A percentile compares a stretch with the other conserved stretches of the same genome.
Conservation (phyloP, 1,140 invertebrate species). For the Hylyphantes graminicola region DNA sequence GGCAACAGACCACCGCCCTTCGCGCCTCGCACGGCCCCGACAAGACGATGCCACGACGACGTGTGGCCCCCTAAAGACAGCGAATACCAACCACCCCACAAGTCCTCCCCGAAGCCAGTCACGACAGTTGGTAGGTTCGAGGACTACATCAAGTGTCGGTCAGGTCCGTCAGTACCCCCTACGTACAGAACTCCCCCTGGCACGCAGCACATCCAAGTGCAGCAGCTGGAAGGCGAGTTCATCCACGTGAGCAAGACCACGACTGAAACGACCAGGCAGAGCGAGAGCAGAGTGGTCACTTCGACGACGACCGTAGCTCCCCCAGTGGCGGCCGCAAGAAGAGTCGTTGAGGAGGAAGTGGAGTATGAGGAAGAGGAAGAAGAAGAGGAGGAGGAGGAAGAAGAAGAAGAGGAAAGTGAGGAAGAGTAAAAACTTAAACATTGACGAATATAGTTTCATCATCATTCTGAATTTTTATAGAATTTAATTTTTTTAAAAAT, state of each 20-base stretch:
- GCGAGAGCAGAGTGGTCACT: slow-evolving; percentile 4
- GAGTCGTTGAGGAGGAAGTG: slow-evolving; percentile 33
- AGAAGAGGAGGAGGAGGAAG: slow-evolving; percentile 48
- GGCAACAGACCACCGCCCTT: slow-evolving; percentile 49
- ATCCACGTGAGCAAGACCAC: slow-evolving; percentile 42
- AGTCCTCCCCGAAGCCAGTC: slow-evolving; percentile 9
- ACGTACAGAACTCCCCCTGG: slow-evolving; percentile 51
- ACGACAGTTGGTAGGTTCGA: slow-evolving; percentile 41
- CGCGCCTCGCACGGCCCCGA: slow-evolving; percentile 39
- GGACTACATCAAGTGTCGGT: slow-evolving; percentile 44
- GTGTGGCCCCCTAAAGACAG: slow-evolving; percentile 46
- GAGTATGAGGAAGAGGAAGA: slow-evolving; percentile 54
- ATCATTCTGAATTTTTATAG: no score
- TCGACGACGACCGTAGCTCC: neutral
- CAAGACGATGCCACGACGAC: slow-evolving; percentile 28
- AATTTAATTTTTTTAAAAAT: no score
- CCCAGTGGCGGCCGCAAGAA: neutral
- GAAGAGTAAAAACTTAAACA: slow-evolving; percentile 13
- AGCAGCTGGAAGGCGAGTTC: slow-evolving; percentile 28
- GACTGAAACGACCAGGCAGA: slow-evolving; percentile 6
- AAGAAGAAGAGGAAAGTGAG: slow-evolving; percentile 51
- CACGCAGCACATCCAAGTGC: slow-evolving; percentile 46
- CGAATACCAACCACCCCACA: slow-evolving; percentile 1
- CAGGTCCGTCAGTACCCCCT: slow-evolving; percentile 20
- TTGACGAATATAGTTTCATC: no score